phyloP scores from a whole-genome alignment of 2,888 invertebrate genomes.

The Metallyticus violacea region DNA sequence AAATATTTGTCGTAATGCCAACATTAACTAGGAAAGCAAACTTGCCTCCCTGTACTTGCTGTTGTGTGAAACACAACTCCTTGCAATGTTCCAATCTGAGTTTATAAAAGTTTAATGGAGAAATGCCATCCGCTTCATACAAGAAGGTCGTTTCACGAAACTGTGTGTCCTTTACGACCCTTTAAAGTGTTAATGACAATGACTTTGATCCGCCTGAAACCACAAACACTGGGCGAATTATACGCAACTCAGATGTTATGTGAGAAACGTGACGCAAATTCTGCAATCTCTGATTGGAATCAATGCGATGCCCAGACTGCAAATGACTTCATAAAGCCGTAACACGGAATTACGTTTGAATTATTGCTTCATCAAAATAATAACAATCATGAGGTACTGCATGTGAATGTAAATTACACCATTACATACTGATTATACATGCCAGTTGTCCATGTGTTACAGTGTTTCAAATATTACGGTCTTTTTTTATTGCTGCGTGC shows the following conservation, averaged over 20 bases:
- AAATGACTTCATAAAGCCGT: background rate
- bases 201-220: background rate
- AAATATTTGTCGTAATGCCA: no score
- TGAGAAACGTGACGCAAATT: background rate
- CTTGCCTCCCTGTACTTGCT: no score
- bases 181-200: background rate
- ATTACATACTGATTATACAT: background rate
- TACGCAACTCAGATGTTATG: background rate
- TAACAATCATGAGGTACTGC: background rate
- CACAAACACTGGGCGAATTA: background rate
- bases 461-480: background rate
- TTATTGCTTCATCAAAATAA: background rate
- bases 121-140: no score
- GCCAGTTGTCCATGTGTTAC: background rate
- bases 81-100: no score
- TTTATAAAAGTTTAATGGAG: no score
- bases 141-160: no score
- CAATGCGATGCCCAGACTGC: background rate
- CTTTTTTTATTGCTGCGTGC: background rate
- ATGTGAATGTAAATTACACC: background rate
- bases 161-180: no score
- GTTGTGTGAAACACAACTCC: no score
- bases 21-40: no score
- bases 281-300: background rate
- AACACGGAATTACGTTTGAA: background rate